Percentiles rank a stretch among this genome's conserved stretches.
Conservation (phyloP, 2,797 vertebrate genomes). For the Forpus xanthops region DNA sequence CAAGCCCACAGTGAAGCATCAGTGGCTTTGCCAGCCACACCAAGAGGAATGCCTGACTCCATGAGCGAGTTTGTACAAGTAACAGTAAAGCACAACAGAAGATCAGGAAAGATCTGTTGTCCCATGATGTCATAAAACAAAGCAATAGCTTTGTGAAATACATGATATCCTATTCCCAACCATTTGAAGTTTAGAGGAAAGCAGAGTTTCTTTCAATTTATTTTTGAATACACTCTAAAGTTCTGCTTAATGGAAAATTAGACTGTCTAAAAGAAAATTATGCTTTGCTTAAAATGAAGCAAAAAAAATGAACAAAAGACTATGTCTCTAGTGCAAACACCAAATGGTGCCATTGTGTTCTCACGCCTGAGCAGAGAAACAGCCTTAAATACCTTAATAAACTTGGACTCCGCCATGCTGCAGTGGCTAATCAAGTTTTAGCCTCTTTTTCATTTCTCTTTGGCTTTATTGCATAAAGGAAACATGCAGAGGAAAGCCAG, state of each 20-base stretch:
- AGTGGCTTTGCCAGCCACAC: not conserved
- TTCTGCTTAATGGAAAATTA: not conserved
- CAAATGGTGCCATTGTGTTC: not conserved
- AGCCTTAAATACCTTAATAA: not conserved
- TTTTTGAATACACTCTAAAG: not conserved
- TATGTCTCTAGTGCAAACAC: not conserved
- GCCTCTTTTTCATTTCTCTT: not conserved
- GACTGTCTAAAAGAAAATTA: not conserved
- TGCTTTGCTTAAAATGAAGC: not conserved
- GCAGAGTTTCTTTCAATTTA: not conserved
- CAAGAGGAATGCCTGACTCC: not conserved
- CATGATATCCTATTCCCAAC: not conserved
- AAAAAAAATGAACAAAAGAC: not conserved
- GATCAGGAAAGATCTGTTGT: not conserved
- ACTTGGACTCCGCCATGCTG: not conserved
- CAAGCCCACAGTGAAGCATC: not conserved
- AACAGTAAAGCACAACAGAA: not conserved
- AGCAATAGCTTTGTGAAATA: not conserved
- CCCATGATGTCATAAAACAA: not conserved
- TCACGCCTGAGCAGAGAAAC: not conserved
- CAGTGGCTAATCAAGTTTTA: not conserved
- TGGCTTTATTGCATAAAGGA: not conserved
- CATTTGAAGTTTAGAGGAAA: not conserved
- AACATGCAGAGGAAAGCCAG: not conserved
- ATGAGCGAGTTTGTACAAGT: accelerated